These are phyloP conservation scores for Caenorhabditis uteleia DNA, from an alignment of 2,888 invertebrate species.

Conservation along the genomic window DNA sequence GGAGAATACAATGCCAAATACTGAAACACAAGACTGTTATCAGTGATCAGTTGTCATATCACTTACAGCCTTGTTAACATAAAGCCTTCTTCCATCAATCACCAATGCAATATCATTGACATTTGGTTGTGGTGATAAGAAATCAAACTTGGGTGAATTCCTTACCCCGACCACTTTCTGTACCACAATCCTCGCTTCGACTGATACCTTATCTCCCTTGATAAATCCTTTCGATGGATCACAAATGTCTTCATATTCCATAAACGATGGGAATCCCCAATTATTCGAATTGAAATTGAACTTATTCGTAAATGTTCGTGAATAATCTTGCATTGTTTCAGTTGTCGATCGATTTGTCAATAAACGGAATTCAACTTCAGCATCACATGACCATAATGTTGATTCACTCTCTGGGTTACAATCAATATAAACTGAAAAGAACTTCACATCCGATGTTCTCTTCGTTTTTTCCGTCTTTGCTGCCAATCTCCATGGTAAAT, in stretches of 20 bases:
- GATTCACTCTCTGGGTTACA: conserved; percentile 67
- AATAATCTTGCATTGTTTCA: conserved; percentile 37
- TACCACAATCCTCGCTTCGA: conserved; percentile 64
- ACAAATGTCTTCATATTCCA: conserved; percentile 59
- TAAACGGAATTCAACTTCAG: conserved; percentile 55
- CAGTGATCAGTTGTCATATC: too few species aligned
- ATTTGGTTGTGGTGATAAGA: conserved; percentile 45
- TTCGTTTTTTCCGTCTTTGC: conserved; percentile 68
- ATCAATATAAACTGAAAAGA: conserved; percentile 68
- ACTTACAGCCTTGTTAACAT: conserved; percentile 62
- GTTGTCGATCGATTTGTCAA: conserved; percentile 34
- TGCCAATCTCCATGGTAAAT: conserved; percentile 65
- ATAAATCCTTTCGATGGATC: conserved; percentile 51
- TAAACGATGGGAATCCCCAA: conserved; percentile 69
- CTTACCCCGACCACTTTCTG: conserved; percentile 62
- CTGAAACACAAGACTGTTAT: conserved; percentile 51
- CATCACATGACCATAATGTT: conserved; percentile 67
- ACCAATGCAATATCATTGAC: conserved; percentile 57
- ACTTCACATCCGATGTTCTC: conserved; percentile 59
- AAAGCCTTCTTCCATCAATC: conserved; percentile 61
- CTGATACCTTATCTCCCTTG: conserved; percentile 56
- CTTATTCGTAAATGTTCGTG: conserved; percentile 65
- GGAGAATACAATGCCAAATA: conserved; percentile 67
- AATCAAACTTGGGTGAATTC: conserved; percentile 57
- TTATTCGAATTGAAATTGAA: conserved; percentile 68